Conservation (phyloP, 37 sponge, comb jelly and placozoan genomes). For the Crambe crambe region DNA sequence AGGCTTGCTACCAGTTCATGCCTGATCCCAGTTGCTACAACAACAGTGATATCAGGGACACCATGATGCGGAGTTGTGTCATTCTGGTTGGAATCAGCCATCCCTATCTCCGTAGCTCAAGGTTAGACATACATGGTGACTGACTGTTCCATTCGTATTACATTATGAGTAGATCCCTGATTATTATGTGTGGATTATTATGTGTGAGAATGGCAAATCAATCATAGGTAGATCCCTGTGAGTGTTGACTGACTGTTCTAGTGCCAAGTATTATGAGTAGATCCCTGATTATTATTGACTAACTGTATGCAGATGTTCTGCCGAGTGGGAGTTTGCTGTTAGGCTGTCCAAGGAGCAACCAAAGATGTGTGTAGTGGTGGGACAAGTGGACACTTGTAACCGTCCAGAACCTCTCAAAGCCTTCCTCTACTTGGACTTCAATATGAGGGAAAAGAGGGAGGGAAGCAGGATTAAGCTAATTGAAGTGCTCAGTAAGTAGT, state of each 20-base stretch:
- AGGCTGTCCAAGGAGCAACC: neutral
- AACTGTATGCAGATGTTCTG: conserved; percentile 46
- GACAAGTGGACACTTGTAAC: conserved; percentile 28
- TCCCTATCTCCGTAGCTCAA: conserved; percentile 58
- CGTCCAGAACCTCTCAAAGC: conserved; percentile 56
- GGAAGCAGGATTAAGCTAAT: conserved; percentile 59
- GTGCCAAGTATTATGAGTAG: too few species aligned
- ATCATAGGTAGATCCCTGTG: too few species aligned
- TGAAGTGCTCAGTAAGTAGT: too few species aligned
- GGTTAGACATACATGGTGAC: too few species aligned
- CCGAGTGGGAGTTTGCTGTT: conserved; percentile 70
- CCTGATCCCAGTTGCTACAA: conserved; percentile 51
- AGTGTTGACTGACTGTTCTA: too few species aligned
- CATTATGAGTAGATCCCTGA: neutral
- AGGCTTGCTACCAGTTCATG: conserved; percentile 73
- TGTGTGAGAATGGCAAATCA: too few species aligned
- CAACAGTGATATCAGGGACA: conserved; percentile 34
- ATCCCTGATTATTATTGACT: too few species aligned
- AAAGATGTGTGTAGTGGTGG: conserved; percentile 43
- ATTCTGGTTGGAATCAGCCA: conserved; percentile 60
- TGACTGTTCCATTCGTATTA: too few species aligned
- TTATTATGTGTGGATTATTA: neutral
- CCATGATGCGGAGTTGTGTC: conserved; percentile 63
- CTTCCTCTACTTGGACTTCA: conserved; percentile 75
- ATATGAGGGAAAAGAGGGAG: conserved; percentile 40